These are phyloP conservation scores for Plotosus lineatus DNA, from an alignment of 2,113 vertebrate genomes.

Conservation along the genomic window DNA sequence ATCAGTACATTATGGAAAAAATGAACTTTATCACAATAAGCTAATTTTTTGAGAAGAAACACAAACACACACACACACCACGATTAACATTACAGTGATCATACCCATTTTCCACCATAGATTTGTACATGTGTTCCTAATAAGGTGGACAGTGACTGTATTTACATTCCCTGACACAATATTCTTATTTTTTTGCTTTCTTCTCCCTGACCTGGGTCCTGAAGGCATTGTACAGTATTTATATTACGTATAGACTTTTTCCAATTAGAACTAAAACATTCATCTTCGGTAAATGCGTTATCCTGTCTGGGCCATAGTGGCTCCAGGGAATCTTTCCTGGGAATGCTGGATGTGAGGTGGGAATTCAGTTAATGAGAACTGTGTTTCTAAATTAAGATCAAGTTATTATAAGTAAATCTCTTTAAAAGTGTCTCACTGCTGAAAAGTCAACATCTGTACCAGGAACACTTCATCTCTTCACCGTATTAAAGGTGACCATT, in stretches of 20 bases:
- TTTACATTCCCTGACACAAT: no score
- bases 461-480: neutral
- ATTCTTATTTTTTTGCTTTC: neutral
- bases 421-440: neutral
- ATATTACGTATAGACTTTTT: no score
- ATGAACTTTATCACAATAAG: no score
- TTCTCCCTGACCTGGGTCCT: no score
- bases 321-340: neutral
- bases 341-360: neutral
- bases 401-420: neutral
- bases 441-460: neutral
- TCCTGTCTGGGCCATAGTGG: neutral
- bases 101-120: no score
- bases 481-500: neutral
- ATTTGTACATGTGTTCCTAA: no score
- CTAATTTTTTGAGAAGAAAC: no score
- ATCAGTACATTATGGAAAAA: no score
- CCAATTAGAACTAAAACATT: neutral
- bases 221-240: no score
- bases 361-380: neutral
- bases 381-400: neutral
- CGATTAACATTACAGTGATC: no score
- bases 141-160: no score
- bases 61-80: no score
- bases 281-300: neutral